Evolutionary conservation across 2,113 vertebrate species (phyloP).

Genomic region (Campylorhamphus procurvoides): DNA sequence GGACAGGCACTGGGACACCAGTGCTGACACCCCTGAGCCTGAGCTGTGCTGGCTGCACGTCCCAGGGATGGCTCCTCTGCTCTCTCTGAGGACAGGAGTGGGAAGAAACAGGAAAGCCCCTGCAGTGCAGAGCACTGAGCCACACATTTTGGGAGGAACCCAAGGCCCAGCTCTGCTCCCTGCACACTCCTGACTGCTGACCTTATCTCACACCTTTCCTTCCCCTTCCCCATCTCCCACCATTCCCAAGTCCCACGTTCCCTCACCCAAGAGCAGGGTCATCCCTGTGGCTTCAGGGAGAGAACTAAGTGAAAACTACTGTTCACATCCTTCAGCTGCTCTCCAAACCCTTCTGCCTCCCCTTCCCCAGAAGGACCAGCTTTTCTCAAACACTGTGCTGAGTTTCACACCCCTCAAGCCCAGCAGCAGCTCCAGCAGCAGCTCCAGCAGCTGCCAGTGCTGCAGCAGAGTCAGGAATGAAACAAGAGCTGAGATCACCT

Average conservation of each 20-base stretch:
- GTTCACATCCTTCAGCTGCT: background rate
- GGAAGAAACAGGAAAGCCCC: background rate
- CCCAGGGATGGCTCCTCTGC: background rate
- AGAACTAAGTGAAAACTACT: background rate
- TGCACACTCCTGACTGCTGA: background rate
- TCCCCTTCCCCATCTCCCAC: background rate
- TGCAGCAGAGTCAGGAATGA: background rate
- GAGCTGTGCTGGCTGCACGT: background rate
- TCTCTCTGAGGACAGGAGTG: rapidly evolving
- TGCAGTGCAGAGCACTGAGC: background rate
- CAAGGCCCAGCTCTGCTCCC: background rate
- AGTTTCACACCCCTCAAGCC: background rate
- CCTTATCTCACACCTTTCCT: background rate
- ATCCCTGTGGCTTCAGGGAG: background rate
- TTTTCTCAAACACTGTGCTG: background rate
- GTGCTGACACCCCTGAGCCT: background rate
- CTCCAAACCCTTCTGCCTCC: background rate
- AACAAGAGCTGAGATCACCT: background rate
- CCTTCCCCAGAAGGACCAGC: background rate
- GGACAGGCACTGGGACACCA: background rate
- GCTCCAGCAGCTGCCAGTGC: background rate
- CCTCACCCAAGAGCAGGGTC: background rate
- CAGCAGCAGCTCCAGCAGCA: background rate
- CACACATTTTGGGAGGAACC: background rate
- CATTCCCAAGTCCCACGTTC: background rate